Percentiles rank a stretch among this genome's conserved stretches.
phyloP scores from a whole-genome alignment of 2,113 vertebrate species.

The Ptilorrhoa leucosticta region DNA sequence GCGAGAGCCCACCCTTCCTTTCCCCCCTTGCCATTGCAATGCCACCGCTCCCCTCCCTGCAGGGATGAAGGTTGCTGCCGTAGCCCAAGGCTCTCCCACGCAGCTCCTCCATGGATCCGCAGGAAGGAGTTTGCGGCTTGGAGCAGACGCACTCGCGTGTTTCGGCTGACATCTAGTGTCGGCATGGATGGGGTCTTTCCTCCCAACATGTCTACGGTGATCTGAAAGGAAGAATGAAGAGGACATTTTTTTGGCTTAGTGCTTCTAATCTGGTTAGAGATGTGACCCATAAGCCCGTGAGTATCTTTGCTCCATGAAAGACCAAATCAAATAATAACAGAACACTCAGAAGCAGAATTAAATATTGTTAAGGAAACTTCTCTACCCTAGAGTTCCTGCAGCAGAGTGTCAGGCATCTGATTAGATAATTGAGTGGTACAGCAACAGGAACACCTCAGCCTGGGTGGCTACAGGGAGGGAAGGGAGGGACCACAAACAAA shows the following conservation, averaged over 20 bases:
- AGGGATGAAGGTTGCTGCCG: not conserved
- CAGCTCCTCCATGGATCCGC: not conserved
- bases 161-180: slow-evolving; percentile 68
- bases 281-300: fast-evolving
- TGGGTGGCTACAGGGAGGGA: not conserved
- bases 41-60: not conserved
- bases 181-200: not conserved
- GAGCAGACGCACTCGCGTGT: not conserved
- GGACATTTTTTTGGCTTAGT: not conserved
- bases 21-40: fast-evolving
- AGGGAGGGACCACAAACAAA: not conserved
- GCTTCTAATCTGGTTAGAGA: not conserved
- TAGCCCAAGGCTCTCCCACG: not conserved
- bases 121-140: not conserved
- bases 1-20: not conserved
- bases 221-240: not conserved
- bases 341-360: not conserved
- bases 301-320: not conserved
- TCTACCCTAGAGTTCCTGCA: not conserved
- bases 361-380: not conserved
- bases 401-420: not conserved
- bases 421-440: not conserved
- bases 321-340: not conserved
- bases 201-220: fast-evolving
- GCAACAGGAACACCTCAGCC: not conserved